phyloP scores from a whole-genome alignment of 2,888 invertebrate species.

The Arge pagana region DNA sequence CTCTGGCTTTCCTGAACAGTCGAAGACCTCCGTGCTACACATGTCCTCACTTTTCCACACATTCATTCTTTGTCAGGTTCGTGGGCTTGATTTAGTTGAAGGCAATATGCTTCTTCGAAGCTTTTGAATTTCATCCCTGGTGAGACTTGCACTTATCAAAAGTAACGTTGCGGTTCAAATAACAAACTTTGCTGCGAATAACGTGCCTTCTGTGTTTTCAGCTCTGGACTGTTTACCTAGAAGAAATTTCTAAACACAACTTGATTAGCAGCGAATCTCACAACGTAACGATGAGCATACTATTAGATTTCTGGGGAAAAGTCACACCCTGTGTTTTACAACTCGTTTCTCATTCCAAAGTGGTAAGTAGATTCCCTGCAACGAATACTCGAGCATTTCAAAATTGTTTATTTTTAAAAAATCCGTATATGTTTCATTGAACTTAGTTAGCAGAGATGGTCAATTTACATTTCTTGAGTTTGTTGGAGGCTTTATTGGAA shows the following conservation, averaged over 20 bases:
- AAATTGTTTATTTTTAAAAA: not conserved
- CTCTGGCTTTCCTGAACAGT: slow-evolving; percentile 95
- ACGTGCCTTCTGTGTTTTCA: too few relatives aligned
- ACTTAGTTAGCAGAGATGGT: slow-evolving; percentile 94
- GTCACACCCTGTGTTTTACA: slow-evolving; percentile 95
- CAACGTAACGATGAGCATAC: slow-evolving; percentile 75
- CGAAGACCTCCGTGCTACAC: slow-evolving; percentile 88
- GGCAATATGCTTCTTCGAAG: slow-evolving; percentile 1
- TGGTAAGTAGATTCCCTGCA: slow-evolving; percentile 64
- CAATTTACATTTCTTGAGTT: slow-evolving; percentile 92
- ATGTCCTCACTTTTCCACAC: slow-evolving; percentile 97
- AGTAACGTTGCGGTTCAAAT: not conserved
- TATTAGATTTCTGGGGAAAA: slow-evolving; percentile 98
- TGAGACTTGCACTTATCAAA: not conserved
- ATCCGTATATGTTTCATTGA: slow-evolving; percentile 5
- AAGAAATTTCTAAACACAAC: slow-evolving; percentile 76
- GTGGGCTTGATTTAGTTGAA: slow-evolving; percentile 18
- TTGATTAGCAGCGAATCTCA: slow-evolving; percentile 73
- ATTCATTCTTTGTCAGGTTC: slow-evolving; percentile 92
- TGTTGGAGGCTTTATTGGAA: slow-evolving; percentile 93
- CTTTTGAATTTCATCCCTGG: not conserved
- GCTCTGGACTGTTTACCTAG: slow-evolving; percentile 98
- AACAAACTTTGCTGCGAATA: too few relatives aligned
- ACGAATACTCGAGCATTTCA: not conserved
- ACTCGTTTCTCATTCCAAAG: slow-evolving; percentile 87